Conservation (phyloP, 2,888 invertebrate genomes). For the Criorhina ranunculi region DNA sequence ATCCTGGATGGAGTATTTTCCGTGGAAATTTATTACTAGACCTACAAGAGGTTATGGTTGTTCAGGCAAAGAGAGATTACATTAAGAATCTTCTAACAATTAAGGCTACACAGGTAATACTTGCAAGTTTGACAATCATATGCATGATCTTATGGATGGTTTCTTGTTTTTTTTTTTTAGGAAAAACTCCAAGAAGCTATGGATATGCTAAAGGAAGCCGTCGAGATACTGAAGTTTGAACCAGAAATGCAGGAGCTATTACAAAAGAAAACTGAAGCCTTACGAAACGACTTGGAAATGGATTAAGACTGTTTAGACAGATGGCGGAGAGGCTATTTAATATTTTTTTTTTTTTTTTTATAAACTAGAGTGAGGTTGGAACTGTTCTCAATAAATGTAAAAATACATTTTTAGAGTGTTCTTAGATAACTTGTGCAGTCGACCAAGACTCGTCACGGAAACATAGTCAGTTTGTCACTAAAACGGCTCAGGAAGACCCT, state of each 20-base stretch:
- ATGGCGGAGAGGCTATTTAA: neutral
- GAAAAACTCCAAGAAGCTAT: slow-evolving; percentile 86
- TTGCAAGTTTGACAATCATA: neutral
- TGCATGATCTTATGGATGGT: neutral
- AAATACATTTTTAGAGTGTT: too few relatives aligned
- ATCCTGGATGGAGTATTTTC: slow-evolving; percentile 88
- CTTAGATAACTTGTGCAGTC: too few relatives aligned
- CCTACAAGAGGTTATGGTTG: slow-evolving; percentile 87
- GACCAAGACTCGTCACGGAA: too few relatives aligned
- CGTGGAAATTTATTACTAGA: slow-evolving; percentile 88
- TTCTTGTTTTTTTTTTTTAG: slow-evolving; percentile 81
- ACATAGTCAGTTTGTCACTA: too few relatives aligned
- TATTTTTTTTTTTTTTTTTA: neutral
- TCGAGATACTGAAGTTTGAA: slow-evolving; percentile 87
- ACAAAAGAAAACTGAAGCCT: slow-evolving; percentile 85
- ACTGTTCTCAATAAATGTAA: neutral
- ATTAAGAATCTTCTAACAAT: slow-evolving; percentile 86
- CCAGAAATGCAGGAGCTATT: slow-evolving; percentile 86
- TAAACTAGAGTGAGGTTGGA: neutral
- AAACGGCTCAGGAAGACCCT: too few relatives aligned
- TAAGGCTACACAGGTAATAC: slow-evolving; percentile 85
- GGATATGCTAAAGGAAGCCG: slow-evolving; percentile 86
- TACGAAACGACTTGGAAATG: slow-evolving; percentile 82
- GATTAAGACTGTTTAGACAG: slow-evolving; percentile 66
- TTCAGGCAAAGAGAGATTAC: slow-evolving; percentile 86